Percentiles rank a stretch among this genome's conserved stretches.
These are phyloP conservation scores for Tinea pellionella DNA, from an alignment of 2,888 invertebrate genomes.

Conservation along the genomic window DNA sequence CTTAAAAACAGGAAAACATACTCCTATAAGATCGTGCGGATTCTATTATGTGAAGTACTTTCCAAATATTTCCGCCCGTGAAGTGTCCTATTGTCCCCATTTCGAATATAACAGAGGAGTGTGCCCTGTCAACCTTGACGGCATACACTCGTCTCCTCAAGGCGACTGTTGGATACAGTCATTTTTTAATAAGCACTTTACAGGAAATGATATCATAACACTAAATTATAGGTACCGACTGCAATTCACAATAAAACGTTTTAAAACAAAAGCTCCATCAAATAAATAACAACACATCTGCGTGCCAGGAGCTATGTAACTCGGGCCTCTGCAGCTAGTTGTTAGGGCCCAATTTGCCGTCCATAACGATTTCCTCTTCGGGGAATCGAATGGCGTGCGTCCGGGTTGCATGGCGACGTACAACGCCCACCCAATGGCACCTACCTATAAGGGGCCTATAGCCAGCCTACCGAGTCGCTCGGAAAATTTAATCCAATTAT, in stretches of 20 bases:
- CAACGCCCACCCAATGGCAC: constrained; percentile 9
- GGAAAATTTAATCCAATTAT: constrained; percentile 11
- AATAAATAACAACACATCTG: constrained; percentile 21
- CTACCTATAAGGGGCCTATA: neutral
- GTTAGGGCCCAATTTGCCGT: constrained; percentile 65
- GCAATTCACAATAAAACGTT: neutral
- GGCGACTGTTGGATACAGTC: too few relatives aligned
- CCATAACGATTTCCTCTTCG: constrained; percentile 68
- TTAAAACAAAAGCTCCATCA: neutral
- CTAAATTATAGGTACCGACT: too few relatives aligned
- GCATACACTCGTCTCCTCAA: too few relatives aligned
- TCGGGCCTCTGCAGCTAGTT: constrained; percentile 37
- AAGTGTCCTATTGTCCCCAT: too few relatives aligned
- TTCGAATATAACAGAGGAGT: too few relatives aligned
- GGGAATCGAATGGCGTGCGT: constrained; percentile 66
- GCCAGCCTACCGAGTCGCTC: neutral
- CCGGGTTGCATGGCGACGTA: constrained; percentile 27
- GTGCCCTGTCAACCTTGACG: too few relatives aligned
- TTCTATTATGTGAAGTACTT: too few relatives aligned
- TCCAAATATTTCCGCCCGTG: too few relatives aligned
- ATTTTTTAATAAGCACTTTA: too few relatives aligned
- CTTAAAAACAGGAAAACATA: too few relatives aligned
- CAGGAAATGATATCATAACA: neutral
- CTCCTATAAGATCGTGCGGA: too few relatives aligned
- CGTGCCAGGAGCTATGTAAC: constrained; percentile 33